Evolutionary conservation across 1,140 invertebrate genomes (phyloP).

Genomic region (Lasaia peninsularis): DNA sequence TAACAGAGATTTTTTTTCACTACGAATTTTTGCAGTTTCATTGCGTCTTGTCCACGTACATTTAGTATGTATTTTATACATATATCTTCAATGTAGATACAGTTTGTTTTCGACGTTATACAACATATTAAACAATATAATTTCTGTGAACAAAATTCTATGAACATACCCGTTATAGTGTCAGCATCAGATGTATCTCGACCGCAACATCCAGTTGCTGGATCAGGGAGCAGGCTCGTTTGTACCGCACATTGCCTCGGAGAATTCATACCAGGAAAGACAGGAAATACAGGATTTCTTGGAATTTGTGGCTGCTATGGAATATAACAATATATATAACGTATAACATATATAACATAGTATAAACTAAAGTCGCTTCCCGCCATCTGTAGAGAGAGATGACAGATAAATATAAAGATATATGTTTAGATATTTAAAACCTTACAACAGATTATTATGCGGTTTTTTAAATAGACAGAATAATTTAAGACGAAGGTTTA

Average conservation of each 20-base stretch:
- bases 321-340: background rate
- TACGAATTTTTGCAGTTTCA: too few relatives aligned
- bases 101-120: background rate
- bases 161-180: conserved; percentile 28
- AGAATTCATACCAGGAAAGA: conserved; percentile 6
- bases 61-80: too few relatives aligned
- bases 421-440: too few relatives aligned
- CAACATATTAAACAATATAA: background rate
- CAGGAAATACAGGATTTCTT: conserved; percentile 11
- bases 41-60: too few relatives aligned
- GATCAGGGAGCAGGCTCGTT: conserved; percentile 39
- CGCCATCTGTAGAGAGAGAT: too few relatives aligned
- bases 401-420: too few relatives aligned
- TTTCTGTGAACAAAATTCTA: background rate
- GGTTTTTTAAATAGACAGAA: too few relatives aligned
- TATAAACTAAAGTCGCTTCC: too few relatives aligned
- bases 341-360: background rate
- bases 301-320: conserved; percentile 5
- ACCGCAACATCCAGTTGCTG: conserved; percentile 55
- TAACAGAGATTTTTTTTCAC: too few relatives aligned
- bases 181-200: conserved; percentile 40
- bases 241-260: conserved; percentile 17
- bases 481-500: too few relatives aligned
- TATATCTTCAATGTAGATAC: too few relatives aligned
- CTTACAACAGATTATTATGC: too few relatives aligned